Evolutionary conservation across 2,113 vertebrate species (phyloP).

Genomic region (Pluvianellus socialis): DNA sequence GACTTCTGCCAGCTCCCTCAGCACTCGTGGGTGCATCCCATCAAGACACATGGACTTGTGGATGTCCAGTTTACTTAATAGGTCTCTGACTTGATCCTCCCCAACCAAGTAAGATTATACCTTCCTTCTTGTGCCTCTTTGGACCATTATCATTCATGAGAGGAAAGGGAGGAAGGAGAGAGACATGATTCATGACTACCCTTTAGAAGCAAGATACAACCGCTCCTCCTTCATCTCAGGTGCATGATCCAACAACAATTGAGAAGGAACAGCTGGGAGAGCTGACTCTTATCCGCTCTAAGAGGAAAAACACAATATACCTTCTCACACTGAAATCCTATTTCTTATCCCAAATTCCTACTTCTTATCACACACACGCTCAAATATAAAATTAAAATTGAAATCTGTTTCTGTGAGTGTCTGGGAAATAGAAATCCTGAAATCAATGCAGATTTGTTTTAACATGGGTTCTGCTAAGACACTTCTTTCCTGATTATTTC

Average conservation of each 20-base stretch:
- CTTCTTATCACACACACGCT: rapidly evolving
- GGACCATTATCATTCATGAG: neutral
- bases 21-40: no score
- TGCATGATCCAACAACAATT: neutral
- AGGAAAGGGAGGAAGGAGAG: neutral
- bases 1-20: no score
- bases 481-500: neutral
- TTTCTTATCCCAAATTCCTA: neutral
- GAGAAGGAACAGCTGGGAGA: neutral
- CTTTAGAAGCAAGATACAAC: neutral
- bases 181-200: neutral
- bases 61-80: no score
- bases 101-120: no score
- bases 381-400: neutral
- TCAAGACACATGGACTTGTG: no score
- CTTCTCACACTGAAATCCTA: neutral
- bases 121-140: neutral
- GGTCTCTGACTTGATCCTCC: no score
- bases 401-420: neutral
- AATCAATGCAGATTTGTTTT: neutral
- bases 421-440: neutral
- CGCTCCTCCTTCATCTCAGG: neutral
- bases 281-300: neutral
- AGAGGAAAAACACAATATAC: neutral
- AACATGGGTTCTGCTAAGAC: neutral